These are phyloP conservation scores for Corydoras maculifer DNA, from an alignment of 2,113 vertebrate genomes.

Conservation along the genomic window DNA sequence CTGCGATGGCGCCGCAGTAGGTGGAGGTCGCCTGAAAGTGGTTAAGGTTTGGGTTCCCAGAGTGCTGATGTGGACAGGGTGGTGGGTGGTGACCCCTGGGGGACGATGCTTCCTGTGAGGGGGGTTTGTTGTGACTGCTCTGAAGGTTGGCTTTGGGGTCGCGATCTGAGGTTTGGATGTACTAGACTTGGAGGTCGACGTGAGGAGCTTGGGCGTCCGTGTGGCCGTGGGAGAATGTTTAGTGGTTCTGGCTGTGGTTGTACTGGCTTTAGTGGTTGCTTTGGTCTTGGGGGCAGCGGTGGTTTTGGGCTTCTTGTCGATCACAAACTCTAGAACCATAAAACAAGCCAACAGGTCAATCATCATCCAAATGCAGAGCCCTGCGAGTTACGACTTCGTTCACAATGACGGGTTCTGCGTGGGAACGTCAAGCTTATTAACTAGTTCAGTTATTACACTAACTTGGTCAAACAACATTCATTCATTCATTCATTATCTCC, in stretches of 20 bases:
- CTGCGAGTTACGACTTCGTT: not conserved
- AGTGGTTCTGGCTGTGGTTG: conserved; percentile 3
- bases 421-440: no score
- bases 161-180: conserved; percentile 28
- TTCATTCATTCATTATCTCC: no score
- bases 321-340: conserved; percentile 61
- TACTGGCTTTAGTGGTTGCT: conserved; percentile 21
- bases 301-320: conserved; percentile 62
- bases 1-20: conserved; percentile 28
- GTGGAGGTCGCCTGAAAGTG: conserved; percentile 28
- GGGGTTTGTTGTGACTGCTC: conserved; percentile 19
- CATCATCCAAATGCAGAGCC: not conserved
- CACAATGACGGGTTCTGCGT: no score
- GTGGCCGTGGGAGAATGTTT: conserved; percentile 13
- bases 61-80: conserved; percentile 32
- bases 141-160: conserved; percentile 34
- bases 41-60: conserved; percentile 31
- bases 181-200: conserved; percentile 30
- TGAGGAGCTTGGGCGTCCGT: not conserved
- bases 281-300: conserved; percentile 43
- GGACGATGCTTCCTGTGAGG: not conserved
- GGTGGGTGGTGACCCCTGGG: not conserved
- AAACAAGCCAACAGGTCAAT: not conserved
- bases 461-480: no score
- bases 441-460: no score